Evolutionary conservation across 2,797 vertebrate genomes (phyloP).

Genomic region (Tarsius wallacei): DNA sequence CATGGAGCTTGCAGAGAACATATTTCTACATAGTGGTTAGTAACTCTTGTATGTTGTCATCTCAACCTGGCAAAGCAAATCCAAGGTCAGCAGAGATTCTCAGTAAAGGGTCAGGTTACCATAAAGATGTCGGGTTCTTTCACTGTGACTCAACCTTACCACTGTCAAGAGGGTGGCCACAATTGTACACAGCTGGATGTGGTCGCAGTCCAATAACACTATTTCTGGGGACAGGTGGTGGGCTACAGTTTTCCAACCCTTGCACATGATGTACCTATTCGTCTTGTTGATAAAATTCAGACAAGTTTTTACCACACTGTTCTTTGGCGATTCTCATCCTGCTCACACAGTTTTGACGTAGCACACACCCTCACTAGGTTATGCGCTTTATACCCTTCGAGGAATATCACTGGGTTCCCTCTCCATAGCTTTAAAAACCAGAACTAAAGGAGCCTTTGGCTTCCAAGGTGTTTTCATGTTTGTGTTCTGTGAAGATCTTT

Average conservation of each 20-base stretch:
- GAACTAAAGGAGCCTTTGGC: background rate
- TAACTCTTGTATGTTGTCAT: background rate
- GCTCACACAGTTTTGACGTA: background rate
- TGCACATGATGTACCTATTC: background rate
- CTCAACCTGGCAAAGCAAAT: background rate
- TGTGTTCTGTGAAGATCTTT: background rate
- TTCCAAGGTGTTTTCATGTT: background rate
- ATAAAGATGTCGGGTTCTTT: constrained; percentile 16
- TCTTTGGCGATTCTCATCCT: background rate
- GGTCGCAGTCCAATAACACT: background rate
- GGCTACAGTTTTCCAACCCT: background rate
- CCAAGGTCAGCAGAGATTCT: background rate
- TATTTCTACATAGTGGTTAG: background rate
- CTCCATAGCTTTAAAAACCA: background rate
- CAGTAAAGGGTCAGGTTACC: background rate
- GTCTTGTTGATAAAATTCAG: background rate
- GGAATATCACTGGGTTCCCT: background rate
- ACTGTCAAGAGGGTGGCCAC: background rate
- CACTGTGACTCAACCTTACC: background rate
- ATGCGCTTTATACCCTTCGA: background rate
- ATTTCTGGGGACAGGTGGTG: background rate
- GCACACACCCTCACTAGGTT: background rate
- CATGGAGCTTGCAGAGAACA: background rate
- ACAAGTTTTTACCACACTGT: background rate
- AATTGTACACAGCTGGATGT: background rate